Base-by-base conservation (phyloP, 2,113 vertebrate species). In the Neolamprologus variostigma region DNA sequence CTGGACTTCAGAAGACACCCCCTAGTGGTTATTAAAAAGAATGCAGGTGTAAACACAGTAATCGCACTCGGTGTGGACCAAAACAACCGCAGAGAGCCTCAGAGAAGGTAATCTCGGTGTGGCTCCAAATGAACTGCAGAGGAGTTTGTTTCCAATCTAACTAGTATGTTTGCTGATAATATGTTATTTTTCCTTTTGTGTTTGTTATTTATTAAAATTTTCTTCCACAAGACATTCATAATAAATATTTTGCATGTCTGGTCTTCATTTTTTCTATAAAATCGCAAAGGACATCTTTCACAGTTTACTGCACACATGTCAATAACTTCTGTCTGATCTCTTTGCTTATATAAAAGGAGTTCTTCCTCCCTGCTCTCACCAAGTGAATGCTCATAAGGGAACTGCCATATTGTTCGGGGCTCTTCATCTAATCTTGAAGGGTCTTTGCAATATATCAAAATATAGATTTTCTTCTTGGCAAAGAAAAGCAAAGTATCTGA, bases 351-450 rank as follows among this genome's bases (percentile, higher is more conserved):
- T 71, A 71, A 71, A 71, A 71, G 2, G 33, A 42, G 66, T 42
- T 71, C 8, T 42, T 71, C 66, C 66, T 42, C n/a, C 66, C n/a
- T 23, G 8, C 66, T 42, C 5, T 42, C 2, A 1, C 66, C 66
- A 71, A 71, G 37, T 45, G 37, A 6, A 23, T 16, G 66, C 12
- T 71, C n/a, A 71, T 71, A 66, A 6, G 66, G 37, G 37, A 16
- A 16, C 13, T 45, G 13, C 21, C n/a, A 71, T 23, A 71, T 10
- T 45, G 66, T 26, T 71, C 0, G 0, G 0, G 37, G 37, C 33
- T 71, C 37, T 71, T 42, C 37, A 16, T 45, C n/a, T 16, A 42
- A 16, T 73, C 40, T 26, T 45, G 37, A 23, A 45, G 13, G 33
- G 66, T 42, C 37, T 45, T 73, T 73, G 37, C 11, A 68, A 5